These are phyloP conservation scores for Turnix velox DNA, from an alignment of 2,113 vertebrate species.

Conservation along the genomic window DNA sequence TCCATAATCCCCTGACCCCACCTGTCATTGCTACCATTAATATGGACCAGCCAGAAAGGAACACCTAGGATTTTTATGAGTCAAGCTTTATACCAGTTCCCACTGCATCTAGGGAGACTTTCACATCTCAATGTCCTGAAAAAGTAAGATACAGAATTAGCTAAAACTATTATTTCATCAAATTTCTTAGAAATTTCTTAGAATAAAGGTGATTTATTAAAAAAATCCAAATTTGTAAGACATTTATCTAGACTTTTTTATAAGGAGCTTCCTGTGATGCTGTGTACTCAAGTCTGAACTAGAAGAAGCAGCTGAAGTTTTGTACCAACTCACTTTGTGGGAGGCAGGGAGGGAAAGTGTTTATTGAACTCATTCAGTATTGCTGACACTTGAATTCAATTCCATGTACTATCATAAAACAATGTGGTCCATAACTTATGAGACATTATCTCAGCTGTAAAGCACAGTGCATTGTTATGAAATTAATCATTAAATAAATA, in stretches of 20 bases:
- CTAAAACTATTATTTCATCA: not conserved
- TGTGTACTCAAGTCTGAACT: not conserved
- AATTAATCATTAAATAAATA: not conserved
- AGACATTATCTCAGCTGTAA: not conserved
- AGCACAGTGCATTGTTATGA: not conserved
- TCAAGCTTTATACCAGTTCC: not conserved
- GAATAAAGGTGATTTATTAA: not conserved
- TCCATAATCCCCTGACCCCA: not conserved
- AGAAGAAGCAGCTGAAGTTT: not conserved
- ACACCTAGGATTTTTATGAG: not conserved
- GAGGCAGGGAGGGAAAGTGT: not conserved
- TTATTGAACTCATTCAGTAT: not conserved
- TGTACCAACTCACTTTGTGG: not conserved
- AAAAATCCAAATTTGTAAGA: not conserved
- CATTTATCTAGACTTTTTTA: not conserved
- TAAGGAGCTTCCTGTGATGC: not conserved
- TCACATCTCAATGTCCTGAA: not conserved
- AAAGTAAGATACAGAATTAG: not conserved
- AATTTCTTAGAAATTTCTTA: not conserved
- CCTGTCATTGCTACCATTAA: conserved; percentile 11
- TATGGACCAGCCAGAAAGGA: not conserved
- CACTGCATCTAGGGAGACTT: not conserved
- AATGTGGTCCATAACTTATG: not conserved
- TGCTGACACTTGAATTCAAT: not conserved
- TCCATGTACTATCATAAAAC: not conserved